Percentiles rank a stretch among this genome's conserved stretches.
Conservation (phyloP, 2,888 invertebrate species). For the Sussaba pulchella region DNA sequence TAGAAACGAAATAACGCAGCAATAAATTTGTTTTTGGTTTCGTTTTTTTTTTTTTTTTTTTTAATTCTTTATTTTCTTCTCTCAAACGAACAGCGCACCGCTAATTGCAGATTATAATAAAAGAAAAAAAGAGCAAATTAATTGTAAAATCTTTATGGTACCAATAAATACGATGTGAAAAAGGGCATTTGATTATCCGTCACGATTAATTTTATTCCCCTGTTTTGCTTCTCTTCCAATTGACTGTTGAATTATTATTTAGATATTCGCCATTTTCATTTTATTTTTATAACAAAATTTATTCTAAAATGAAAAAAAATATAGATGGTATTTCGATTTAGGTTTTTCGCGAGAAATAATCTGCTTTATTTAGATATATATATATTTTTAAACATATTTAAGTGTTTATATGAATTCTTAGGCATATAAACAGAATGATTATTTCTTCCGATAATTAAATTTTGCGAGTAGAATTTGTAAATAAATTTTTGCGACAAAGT, state of each 20-base stretch:
- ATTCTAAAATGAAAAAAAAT: too few relatives aligned
- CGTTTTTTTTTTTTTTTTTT: slow-evolving; percentile 71
- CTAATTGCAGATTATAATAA: slow-evolving; percentile 78
- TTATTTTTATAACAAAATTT: too few relatives aligned
- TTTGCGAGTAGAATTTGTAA: too few relatives aligned
- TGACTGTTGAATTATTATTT: too few relatives aligned
- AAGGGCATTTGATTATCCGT: slow-evolving; percentile 52
- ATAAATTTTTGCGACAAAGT: slow-evolving; percentile 16
- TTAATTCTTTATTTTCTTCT: slow-evolving; percentile 61
- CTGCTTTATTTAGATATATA: not conserved
- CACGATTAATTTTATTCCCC: not conserved
- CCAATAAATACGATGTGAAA: slow-evolving; percentile 81
- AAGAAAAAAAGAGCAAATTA: slow-evolving; percentile 74
- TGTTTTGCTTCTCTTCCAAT: too few relatives aligned
- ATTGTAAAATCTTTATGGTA: slow-evolving; percentile 80
- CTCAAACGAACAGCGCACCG: slow-evolving; percentile 75
- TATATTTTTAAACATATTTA: too few relatives aligned
- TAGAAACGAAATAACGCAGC: slow-evolving; percentile 54
- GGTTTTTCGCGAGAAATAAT: too few relatives aligned
- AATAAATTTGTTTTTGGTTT: slow-evolving; percentile 54
- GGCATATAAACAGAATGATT: too few relatives aligned
- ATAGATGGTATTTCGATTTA: too few relatives aligned
- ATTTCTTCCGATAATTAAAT: not conserved
- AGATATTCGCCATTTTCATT: too few relatives aligned
- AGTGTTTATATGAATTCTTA: too few relatives aligned